Base-by-base conservation (phyloP, 1,140 invertebrate genomes). In the Muscidifurax raptorellus region DNA sequence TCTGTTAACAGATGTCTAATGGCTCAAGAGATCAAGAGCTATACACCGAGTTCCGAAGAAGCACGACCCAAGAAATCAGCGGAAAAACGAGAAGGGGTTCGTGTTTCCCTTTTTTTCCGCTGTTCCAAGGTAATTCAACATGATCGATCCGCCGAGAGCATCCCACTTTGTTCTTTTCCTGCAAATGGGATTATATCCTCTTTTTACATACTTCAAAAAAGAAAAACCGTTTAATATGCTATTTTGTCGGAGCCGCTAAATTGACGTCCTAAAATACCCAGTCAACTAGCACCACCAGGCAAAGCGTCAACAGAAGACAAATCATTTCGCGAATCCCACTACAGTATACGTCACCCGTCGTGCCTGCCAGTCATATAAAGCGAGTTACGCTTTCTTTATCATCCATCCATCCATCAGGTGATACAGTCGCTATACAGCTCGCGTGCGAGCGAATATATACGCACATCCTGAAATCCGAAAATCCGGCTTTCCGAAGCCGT, bases 401-500 rank as follows among this genome's bases (percentile, higher is more conserved):
- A 75, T 75, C 69, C 80, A 69, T 76, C 72, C 25, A 75, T 75
- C 69, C 80, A 69, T 76, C 72, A 82, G 80, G 71, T 64, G 32
- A 59, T 75, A n/a, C 40, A 30, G 66, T 13, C 25, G 52, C 47
- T 52, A 52, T 52, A 52, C 13, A 52, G 47, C 22, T 59, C 22
- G 52, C 52, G 52, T 59, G 52, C 18, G 52, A 6, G 22, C 22
- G 18, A 12, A 32, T 36, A 25, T 76, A 44, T 76, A n/a, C 75
- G 25, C 47, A 52, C 27, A 59, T 22, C 40, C 59, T 59, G 13
- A 82, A 83, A 83, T 83, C 74, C 75, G 27, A 79, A 84, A 84
- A 84, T 84, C 83, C 83, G 77, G 75, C 81, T 77, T 44, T 7
- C 22, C 36, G 75, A 78, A 78, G 75, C 75, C 59, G 3, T 69